Evolutionary conservation across 2,113 vertebrate species (phyloP).

Genomic region (Garra rufa): DNA sequence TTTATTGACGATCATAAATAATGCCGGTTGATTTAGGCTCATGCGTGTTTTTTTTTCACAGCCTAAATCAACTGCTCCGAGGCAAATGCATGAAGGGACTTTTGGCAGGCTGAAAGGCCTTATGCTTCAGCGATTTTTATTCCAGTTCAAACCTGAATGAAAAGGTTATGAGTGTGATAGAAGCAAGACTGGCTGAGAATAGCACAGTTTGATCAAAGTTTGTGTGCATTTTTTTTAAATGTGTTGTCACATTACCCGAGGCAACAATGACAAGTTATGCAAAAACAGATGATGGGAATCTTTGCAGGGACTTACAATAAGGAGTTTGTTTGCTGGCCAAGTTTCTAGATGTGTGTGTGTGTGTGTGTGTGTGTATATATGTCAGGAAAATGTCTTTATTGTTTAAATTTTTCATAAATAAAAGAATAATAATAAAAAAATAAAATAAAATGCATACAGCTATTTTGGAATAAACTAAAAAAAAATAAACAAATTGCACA

Average conservation of each 20-base stretch:
- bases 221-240: slow-evolving; percentile 44
- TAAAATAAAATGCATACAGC: background rate
- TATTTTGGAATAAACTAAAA: background rate
- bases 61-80: slow-evolving; percentile 33
- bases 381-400: background rate
- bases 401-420: background rate
- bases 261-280: background rate
- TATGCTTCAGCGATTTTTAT: slow-evolving; percentile 43
- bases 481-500: too few relatives aligned
- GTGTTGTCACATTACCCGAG: slow-evolving; percentile 28
- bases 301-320: background rate
- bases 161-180: slow-evolving; percentile 35
- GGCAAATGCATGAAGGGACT: slow-evolving; percentile 32
- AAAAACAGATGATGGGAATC: slow-evolving; percentile 13
- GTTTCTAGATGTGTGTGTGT: background rate
- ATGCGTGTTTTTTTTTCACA: slow-evolving; percentile 39
- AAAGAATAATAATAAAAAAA: too few relatives aligned
- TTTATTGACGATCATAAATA: slow-evolving; percentile 48
- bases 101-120: slow-evolving; percentile 36
- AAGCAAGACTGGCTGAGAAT: slow-evolving; percentile 14
- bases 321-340: background rate
- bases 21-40: slow-evolving; percentile 40
- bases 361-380: background rate
- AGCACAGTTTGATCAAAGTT: slow-evolving; percentile 23
- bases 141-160: slow-evolving; percentile 41